Base-by-base conservation (phyloP, 2,888 invertebrate genomes). In the Cerastoderma edule region DNA sequence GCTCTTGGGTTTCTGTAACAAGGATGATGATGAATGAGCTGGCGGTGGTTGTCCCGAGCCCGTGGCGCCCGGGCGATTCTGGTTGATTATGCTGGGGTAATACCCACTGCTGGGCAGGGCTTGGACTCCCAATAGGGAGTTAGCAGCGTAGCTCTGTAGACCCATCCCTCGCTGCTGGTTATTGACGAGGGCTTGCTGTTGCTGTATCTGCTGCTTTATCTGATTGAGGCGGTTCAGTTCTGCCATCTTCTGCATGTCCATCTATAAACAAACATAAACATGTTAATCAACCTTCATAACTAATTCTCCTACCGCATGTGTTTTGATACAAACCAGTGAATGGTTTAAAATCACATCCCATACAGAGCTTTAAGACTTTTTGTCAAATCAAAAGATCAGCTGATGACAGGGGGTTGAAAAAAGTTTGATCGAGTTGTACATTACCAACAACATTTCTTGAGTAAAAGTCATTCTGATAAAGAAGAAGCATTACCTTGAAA, bases 141-240 rank as follows among this genome's bases (percentile, higher is more conserved):
- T 33, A 44, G 44, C n/a, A 24, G 24, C n/a, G 39, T 39, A n/a
- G 10, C 48, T 64, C n/a, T n/a, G 27, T 35, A 69, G 54, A 6
- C 60, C 64, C n/a, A 56, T 57, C 16, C 64, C 54, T 5, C 56
- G 54, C 44, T 77, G 76, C 70, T 78, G 80, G 48, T 46, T 68
- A 19, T 57, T 71, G 24, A 80, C 69, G 68, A 84, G 63, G 35
- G 84, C 85, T 46, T 85, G 83, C 64, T 88, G 87, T 19, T 85
- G 86, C 50, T 78, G 84, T 10, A 87, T 88, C 66, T 88, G 85
- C 35, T 78, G 76, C 57, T 86, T 86, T 27, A 87, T 79, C 67
- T 84, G 85, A 32, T 86, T 84, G 2, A 86, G 74, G 24, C 83
- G 81, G 46, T 79, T 75, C 60, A 84, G 73, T 66, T 86, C 84